Evolutionary conservation across 2,113 vertebrate species (phyloP).

Genomic region (Bos taurus): DNA sequence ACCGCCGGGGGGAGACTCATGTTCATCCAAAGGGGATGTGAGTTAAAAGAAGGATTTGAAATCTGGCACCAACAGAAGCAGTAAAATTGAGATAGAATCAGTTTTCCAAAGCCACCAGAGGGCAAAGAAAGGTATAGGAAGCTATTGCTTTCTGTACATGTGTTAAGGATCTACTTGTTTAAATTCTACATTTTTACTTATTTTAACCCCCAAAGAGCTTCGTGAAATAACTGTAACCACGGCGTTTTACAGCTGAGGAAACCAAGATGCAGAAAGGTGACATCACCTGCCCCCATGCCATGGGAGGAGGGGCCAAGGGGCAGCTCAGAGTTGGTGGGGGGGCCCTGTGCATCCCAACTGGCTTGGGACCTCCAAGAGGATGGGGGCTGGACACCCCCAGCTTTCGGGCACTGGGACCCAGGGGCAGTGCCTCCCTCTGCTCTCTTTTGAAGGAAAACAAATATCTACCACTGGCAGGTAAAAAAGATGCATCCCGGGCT

Average conservation of each 20-base stretch:
- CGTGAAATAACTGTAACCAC: fast-evolving
- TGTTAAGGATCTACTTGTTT: neutral
- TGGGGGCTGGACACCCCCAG: neutral
- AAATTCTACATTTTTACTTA: neutral
- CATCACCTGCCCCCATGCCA: neutral
- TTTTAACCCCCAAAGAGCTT: neutral
- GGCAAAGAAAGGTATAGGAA: fast-evolving
- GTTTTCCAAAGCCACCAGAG: neutral
- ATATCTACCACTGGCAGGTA: neutral
- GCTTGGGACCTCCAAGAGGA: too few relatives aligned
- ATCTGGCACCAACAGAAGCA: neutral
- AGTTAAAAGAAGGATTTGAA: neutral
- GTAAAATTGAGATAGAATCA: neutral
- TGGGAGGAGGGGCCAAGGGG: neutral
- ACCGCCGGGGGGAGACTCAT: neutral
- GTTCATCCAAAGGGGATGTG: neutral
- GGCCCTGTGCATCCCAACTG: fast-evolving
- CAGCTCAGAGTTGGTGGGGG: fast-evolving
- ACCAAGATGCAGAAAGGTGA: fast-evolving
- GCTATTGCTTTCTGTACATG: fast-evolving
- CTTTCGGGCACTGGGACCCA: too few relatives aligned
- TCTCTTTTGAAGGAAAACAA: neutral
- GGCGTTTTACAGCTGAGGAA: neutral
- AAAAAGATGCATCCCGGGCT: slow-evolving; percentile 1
- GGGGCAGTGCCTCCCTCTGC: neutral